phyloP scores from a whole-genome alignment of 1,140 invertebrate species.

The Parasteatoda tepidariorum region DNA sequence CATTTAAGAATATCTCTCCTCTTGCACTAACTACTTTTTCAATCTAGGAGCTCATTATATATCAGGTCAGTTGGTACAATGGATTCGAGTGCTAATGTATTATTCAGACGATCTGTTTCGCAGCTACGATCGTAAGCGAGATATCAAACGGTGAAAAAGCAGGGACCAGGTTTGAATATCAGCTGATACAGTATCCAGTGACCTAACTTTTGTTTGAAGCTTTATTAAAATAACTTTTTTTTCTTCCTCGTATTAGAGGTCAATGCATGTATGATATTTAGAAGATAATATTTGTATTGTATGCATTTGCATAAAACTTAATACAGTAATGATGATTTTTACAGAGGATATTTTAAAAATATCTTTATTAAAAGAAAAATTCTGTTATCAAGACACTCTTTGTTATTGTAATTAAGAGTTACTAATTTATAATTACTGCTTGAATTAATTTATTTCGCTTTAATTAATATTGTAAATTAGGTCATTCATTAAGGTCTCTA shows the following conservation, averaged over 20 bases:
- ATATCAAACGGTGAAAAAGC: background rate
- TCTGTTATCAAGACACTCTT: background rate
- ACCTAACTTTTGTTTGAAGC: background rate
- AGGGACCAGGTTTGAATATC: background rate
- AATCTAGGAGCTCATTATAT: background rate
- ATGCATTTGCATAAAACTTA: too few species aligned
- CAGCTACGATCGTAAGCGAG: background rate
- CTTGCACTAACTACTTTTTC: background rate
- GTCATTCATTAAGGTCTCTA: too few species aligned
- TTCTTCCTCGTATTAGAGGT: background rate
- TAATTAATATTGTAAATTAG: too few species aligned
- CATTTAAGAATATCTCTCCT: background rate
- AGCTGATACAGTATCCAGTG: background rate
- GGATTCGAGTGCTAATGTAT: background rate
- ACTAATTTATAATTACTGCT: too few species aligned
- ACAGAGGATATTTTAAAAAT: background rate
- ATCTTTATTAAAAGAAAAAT: background rate
- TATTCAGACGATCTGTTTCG: background rate
- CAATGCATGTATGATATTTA: background rate
- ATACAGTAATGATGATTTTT: background rate
- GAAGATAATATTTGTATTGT: background rate
- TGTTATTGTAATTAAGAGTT: too few species aligned
- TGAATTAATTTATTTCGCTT: too few species aligned
- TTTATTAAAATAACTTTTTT: background rate
- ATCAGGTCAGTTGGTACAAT: background rate